A percentile compares a stretch with the other conserved stretches of the same genome.
These are phyloP conservation scores for Carcina quercana DNA, from an alignment of 2,888 invertebrate species.

Conservation along the genomic window DNA sequence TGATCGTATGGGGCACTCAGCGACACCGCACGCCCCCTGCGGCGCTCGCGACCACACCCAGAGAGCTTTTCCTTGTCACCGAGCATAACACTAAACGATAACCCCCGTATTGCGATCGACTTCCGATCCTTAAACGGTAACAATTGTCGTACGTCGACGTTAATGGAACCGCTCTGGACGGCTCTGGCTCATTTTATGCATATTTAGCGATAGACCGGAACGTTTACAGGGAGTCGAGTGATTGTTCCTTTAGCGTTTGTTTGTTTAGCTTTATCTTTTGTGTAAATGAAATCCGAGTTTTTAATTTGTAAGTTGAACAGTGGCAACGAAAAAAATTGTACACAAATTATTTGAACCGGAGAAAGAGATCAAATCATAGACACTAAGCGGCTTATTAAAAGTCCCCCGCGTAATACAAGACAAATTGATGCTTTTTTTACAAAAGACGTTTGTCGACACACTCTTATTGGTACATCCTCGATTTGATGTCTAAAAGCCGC, in stretches of 20 bases:
- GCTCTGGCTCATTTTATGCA: slow-evolving; percentile 44
- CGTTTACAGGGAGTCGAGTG: slow-evolving; percentile 13
- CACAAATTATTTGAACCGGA: no score
- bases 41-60: slow-evolving; percentile 31
- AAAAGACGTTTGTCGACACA: no score
- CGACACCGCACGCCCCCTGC: slow-evolving; percentile 30
- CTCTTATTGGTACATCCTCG: slow-evolving; percentile 18
- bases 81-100: slow-evolving; percentile 69
- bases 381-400: no score
- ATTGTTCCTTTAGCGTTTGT: slow-evolving; percentile 25
- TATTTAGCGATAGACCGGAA: slow-evolving; percentile 28
- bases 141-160: slow-evolving; percentile 57
- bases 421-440: no score
- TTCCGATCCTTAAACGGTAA: slow-evolving; percentile 60
- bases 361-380: no score
- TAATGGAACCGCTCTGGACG: slow-evolving; percentile 46
- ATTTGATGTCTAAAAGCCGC: background rate
- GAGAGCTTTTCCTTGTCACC: slow-evolving; percentile 71
- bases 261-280: no score
- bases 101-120: slow-evolving; percentile 57
- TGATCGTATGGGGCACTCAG: slow-evolving; percentile 27
- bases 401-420: no score
- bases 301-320: no score
- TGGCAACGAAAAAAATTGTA: no score
- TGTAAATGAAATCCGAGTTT: no score